Percentiles rank a stretch among this genome's conserved stretches.
Evolutionary conservation across 2,797 vertebrate species (phyloP).

Genomic region (Eleutherodactylus coqui): DNA sequence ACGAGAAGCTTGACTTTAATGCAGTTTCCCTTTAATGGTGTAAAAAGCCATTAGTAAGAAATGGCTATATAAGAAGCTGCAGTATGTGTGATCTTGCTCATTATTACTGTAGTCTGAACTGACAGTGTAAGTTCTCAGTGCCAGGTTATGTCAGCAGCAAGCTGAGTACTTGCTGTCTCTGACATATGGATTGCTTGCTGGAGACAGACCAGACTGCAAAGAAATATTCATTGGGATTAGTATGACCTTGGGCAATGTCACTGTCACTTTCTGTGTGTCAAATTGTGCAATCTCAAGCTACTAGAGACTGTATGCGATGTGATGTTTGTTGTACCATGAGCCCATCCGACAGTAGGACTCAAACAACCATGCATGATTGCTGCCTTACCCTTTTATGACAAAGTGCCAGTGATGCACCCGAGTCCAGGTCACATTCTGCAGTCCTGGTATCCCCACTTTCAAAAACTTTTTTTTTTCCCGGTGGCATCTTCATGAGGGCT

Average conservation of each 20-base stretch:
- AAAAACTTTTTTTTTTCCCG: too few relatives aligned
- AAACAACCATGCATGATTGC: too few relatives aligned
- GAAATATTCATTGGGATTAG: slow-evolving; percentile 11
- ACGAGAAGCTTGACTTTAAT: too few relatives aligned
- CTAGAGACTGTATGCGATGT: background rate
- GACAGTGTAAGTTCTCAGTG: slow-evolving; percentile 29
- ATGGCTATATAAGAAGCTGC: slow-evolving; percentile 21
- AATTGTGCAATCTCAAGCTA: background rate
- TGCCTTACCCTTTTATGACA: too few relatives aligned
- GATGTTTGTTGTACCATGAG: background rate
- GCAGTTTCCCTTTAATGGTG: background rate
- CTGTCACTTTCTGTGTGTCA: slow-evolving; percentile 21
- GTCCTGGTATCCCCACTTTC: too few relatives aligned
- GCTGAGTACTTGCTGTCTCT: slow-evolving; percentile 41
- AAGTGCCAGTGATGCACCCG: too few relatives aligned
- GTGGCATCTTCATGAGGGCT: too few relatives aligned
- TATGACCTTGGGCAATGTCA: slow-evolving; percentile 57
- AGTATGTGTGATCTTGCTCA: slow-evolving; percentile 4
- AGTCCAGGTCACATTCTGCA: too few relatives aligned
- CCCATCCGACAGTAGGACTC: too few relatives aligned
- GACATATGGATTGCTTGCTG: slow-evolving; percentile 51
- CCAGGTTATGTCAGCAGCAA: slow-evolving; percentile 56
- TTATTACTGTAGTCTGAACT: slow-evolving; percentile 53
- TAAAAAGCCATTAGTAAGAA: background rate
- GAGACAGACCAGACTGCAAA: slow-evolving; percentile 39